These are phyloP conservation scores for Hyperopisus bebe DNA, from an alignment of 2,113 vertebrate genomes.

Conservation along the genomic window DNA sequence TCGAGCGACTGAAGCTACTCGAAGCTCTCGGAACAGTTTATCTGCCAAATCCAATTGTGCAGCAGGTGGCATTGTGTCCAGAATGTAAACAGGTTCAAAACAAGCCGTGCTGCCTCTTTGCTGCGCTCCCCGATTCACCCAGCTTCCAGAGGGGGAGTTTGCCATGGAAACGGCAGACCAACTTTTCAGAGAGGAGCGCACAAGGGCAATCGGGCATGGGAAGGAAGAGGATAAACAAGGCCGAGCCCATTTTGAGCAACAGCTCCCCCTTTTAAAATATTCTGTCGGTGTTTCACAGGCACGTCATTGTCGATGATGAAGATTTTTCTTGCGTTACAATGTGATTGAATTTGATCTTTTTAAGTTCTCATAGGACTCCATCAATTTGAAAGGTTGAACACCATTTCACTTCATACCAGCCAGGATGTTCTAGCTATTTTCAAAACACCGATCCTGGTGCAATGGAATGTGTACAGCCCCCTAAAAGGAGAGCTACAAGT, in stretches of 20 bases:
- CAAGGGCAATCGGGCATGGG: not conserved
- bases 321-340: not conserved
- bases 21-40: not conserved
- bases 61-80: not conserved
- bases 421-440: not conserved
- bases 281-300: not conserved
- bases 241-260: not conserved
- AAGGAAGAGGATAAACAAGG: not conserved
- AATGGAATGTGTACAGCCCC: not conserved
- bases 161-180: not conserved
- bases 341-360: not conserved
- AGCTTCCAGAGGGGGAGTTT: not conserved
- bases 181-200: not conserved
- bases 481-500: not conserved
- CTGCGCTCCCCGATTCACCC: not conserved
- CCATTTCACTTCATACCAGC: not conserved
- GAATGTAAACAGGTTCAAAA: slow-evolving; percentile 13
- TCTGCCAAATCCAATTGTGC: not conserved
- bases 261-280: not conserved
- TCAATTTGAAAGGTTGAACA: not conserved
- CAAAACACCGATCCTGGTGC: not conserved
- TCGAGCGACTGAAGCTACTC: not conserved
- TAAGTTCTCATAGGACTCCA: not conserved
- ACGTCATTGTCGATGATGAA: not conserved
- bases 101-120: not conserved